phyloP scores from a whole-genome alignment of 2,797 vertebrate species.

The Clamator glandarius region DNA sequence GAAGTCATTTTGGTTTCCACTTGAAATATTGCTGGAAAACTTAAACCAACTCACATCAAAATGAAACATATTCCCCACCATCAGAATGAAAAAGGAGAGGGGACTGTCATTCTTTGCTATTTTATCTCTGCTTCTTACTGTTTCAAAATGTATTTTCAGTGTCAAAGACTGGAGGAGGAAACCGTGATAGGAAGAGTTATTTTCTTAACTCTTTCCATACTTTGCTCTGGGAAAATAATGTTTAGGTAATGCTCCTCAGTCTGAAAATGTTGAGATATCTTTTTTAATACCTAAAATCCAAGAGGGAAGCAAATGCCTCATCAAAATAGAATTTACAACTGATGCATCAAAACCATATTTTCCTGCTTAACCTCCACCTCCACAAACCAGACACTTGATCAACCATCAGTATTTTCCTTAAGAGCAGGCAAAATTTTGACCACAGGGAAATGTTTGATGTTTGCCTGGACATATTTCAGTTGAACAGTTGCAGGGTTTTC shows the following conservation, averaged over 20 bases:
- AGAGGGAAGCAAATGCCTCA: background rate
- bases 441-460: background rate
- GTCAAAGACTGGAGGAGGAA: background rate
- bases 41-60: background rate
- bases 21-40: background rate
- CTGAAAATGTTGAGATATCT: background rate
- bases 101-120: background rate
- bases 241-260: background rate
- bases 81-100: background rate
- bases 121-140: background rate
- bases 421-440: background rate
- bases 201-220: background rate
- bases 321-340: background rate
- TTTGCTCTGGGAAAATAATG: background rate
- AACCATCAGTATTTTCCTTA: background rate
- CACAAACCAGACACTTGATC: background rate
- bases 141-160: slow-evolving; percentile 1
- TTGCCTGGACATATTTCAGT: background rate
- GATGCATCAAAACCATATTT: background rate
- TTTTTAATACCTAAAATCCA: background rate
- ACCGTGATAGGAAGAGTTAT: background rate
- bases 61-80: background rate
- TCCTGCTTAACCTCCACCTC: background rate
- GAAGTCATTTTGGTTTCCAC: background rate
- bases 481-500: accelerated